These are phyloP conservation scores for Aricia agestis DNA, from an alignment of 1,140 invertebrate species.

Conservation along the genomic window DNA sequence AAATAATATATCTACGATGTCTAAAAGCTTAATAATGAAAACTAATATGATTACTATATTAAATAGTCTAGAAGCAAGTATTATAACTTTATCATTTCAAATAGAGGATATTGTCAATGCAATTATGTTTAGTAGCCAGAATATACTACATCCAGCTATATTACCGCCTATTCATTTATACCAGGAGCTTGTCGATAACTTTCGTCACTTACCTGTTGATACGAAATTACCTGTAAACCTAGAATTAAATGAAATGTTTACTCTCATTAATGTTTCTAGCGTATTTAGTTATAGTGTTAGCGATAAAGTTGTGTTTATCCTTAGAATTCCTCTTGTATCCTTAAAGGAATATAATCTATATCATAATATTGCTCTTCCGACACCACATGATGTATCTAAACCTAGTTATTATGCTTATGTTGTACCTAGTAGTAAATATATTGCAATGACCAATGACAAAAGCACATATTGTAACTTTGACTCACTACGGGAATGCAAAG, in stretches of 20 bases:
- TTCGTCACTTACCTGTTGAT: slow-evolving; percentile 23
- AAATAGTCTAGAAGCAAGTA: slow-evolving; percentile 24
- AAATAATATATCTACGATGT: slow-evolving; percentile 22
- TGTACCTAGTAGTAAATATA: slow-evolving; percentile 24
- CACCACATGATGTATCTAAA: slow-evolving; percentile 18
- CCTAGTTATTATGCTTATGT: slow-evolving; percentile 66
- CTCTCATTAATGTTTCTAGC: slow-evolving; percentile 2
- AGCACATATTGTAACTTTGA: slow-evolving; percentile 23
- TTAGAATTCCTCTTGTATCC: slow-evolving; percentile 32
- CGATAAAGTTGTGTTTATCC: slow-evolving; percentile 25
- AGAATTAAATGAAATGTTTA: slow-evolving; percentile 18
- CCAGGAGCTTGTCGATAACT: slow-evolving; percentile 27
- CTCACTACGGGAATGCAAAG: slow-evolving; percentile 39
- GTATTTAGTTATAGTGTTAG: slow-evolving; percentile 12
- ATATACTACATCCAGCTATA: slow-evolving; percentile 28
- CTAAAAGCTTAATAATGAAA: slow-evolving; percentile 17
- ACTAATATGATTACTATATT: slow-evolving; percentile 20
- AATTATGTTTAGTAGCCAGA: slow-evolving; percentile 23
- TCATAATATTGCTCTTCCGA: slow-evolving; percentile 30
- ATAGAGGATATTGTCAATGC: slow-evolving; percentile 30
- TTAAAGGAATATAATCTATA: slow-evolving; percentile 29
- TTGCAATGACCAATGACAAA: slow-evolving; percentile 29
- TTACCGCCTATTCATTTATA: slow-evolving; percentile 25
- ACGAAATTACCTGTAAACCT: slow-evolving; percentile 29
- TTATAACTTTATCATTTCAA: slow-evolving; percentile 32